Conservation (phyloP, 1,140 invertebrate species). For the Zophobas atratus region DNA sequence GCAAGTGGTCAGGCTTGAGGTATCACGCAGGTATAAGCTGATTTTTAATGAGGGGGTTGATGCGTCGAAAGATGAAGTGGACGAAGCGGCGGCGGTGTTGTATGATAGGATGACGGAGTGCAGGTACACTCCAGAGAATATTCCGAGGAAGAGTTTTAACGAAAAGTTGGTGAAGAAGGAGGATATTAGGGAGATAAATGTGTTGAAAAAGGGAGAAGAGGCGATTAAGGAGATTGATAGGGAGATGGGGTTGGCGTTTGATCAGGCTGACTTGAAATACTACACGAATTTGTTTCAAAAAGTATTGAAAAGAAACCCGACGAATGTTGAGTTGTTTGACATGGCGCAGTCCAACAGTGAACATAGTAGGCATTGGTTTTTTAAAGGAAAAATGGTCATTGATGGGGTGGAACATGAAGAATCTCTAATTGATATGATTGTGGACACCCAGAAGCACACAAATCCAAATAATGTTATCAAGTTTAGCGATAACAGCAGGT, state of each 20-base stretch:
- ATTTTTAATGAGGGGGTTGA: slow-evolving; percentile 68
- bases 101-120: slow-evolving; percentile 91
- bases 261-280: slow-evolving; percentile 89
- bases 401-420: slow-evolving; percentile 84
- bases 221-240: slow-evolving; percentile 89
- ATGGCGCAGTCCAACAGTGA: slow-evolving; percentile 98
- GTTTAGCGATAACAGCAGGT: slow-evolving; percentile 97
- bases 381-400: slow-evolving; percentile 90
- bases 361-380: slow-evolving; percentile 95
- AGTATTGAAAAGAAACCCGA: slow-evolving; percentile 93
- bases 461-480: slow-evolving; percentile 98
- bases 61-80: slow-evolving; percentile 58
- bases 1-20: slow-evolving; percentile 85
- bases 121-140: slow-evolving; percentile 77
- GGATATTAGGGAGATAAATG: slow-evolving; percentile 76
- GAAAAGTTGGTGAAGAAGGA: slow-evolving; percentile 73
- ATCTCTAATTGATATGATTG: slow-evolving; percentile 94
- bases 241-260: slow-evolving; percentile 91
- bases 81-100: slow-evolving; percentile 74
- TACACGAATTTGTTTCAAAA: slow-evolving; percentile 87
- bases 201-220: slow-evolving; percentile 81
- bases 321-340: slow-evolving; percentile 98
- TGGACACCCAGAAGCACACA: slow-evolving; percentile 87
- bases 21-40: slow-evolving; percentile 85
- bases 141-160: slow-evolving; percentile 82